A percentile compares a stretch with the other conserved stretches of the same genome.
Evolutionary conservation across 2,797 vertebrate species (phyloP).

Genomic region (Gouania willdenowi): DNA sequence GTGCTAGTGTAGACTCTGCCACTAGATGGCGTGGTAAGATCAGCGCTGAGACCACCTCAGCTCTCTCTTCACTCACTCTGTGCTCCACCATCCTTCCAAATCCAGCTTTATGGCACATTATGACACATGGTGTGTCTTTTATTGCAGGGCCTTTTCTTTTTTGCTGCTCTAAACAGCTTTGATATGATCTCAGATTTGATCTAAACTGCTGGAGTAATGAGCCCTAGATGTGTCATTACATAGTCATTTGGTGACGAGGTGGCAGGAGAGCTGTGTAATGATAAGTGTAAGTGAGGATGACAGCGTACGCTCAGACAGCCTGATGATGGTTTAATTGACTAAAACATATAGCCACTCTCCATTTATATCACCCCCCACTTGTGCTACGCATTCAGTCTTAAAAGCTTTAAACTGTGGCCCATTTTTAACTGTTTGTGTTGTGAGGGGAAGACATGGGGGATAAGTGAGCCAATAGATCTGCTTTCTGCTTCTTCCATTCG

Average conservation of each 20-base stretch:
- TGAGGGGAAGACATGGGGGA: background rate
- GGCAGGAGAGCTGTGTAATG: constrained; percentile 7
- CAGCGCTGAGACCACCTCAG: constrained; percentile 1
- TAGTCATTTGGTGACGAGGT: constrained; percentile 38
- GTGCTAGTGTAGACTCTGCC: constrained; percentile 27
- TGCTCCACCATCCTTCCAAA: constrained; percentile 18
- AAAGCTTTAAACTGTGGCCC: constrained; percentile 12
- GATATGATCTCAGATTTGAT: constrained; percentile 39
- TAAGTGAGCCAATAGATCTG: constrained; percentile 9
- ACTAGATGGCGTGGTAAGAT: constrained; percentile 70
- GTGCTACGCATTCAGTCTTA: background rate
- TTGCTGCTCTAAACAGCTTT: constrained; percentile 13
- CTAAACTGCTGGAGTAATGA: constrained; percentile 53
- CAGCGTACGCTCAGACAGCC: constrained; percentile 18
- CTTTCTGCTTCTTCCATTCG: constrained; percentile 14
- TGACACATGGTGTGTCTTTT: constrained; percentile 30
- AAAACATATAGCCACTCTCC: background rate
- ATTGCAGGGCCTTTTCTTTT: constrained; percentile 12
- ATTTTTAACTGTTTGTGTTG: constrained; percentile 6
- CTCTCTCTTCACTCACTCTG: background rate
- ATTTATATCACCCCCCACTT: no score
- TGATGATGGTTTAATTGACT: constrained; percentile 16
- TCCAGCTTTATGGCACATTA: constrained; percentile 43
- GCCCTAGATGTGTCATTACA: constrained; percentile 46
- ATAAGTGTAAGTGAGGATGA: constrained; percentile 42